phyloP scores from a whole-genome alignment of 2,888 invertebrate genomes.

The Osmoderma eremita region DNA sequence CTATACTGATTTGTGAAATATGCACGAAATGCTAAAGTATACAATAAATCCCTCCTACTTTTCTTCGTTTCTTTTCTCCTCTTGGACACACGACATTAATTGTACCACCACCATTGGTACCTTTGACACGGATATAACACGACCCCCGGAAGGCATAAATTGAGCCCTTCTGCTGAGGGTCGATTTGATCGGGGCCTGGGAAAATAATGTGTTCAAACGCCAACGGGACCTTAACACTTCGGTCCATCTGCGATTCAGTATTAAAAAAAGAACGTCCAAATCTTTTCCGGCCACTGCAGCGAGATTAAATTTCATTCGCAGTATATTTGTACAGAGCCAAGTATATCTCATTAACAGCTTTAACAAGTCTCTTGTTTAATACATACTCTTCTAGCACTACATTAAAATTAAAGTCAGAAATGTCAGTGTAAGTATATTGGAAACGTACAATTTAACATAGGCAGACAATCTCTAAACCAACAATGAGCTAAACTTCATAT shows the following conservation, averaged over 20 bases:
- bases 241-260: slow-evolving; percentile 14
- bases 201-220: slow-evolving; percentile 25
- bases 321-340: too few species aligned
- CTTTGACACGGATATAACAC: slow-evolving; percentile 21
- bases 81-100: slow-evolving; percentile 59
- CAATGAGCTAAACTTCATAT: too few species aligned
- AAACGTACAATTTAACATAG: too few species aligned
- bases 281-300: too few species aligned
- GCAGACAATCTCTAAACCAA: too few species aligned
- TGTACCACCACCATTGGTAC: slow-evolving; percentile 55
- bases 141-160: slow-evolving; percentile 50
- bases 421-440: too few species aligned
- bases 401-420: too few species aligned
- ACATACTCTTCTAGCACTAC: too few species aligned
- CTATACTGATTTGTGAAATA: slow-evolving; percentile 61
- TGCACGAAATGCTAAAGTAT: slow-evolving; percentile 59
- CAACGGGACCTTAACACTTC: slow-evolving; percentile 24
- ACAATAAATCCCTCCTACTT: slow-evolving; percentile 61
- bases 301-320: too few species aligned
- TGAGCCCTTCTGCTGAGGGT: slow-evolving; percentile 55
- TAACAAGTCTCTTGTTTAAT: too few species aligned
- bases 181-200: slow-evolving; percentile 45
- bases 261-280: neutral
- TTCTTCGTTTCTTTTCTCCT: slow-evolving; percentile 45
- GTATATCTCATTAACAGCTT: too few species aligned